A percentile compares a stretch with the other conserved stretches of the same genome.
Evolutionary conservation across 30 jellyfish, hydroid and myxozoan species (phyloP).

Genomic region (Catostylus mosaicus): DNA sequence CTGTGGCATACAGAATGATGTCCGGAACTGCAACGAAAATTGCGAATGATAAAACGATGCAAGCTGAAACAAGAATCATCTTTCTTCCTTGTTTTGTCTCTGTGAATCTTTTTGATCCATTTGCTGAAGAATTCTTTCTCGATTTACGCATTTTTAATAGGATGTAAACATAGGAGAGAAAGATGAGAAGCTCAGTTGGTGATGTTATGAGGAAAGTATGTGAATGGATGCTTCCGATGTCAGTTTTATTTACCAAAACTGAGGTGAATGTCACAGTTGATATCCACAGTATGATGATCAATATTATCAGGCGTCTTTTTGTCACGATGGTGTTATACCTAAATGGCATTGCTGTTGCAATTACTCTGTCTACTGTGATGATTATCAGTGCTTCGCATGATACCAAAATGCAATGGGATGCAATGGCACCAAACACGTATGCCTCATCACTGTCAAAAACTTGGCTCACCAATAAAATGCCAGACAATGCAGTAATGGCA

Average conservation of each 20-base stretch:
- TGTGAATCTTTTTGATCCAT: neutral
- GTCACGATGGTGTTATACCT: slow-evolving; percentile 16
- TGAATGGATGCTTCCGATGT: neutral
- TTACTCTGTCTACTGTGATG: slow-evolving; percentile 47
- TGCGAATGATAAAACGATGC: slow-evolving; percentile 43
- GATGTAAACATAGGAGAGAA: slow-evolving; percentile 13
- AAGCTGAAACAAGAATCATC: slow-evolving; percentile 12
- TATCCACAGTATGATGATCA: slow-evolving; percentile 13
- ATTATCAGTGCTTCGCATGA: slow-evolving; percentile 46
- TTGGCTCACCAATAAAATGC: neutral
- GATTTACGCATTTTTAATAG: neutral
- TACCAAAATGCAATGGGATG: slow-evolving; percentile 24
- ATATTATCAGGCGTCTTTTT: slow-evolving; percentile 3
- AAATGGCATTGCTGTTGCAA: slow-evolving; percentile 49
- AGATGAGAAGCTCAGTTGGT: slow-evolving; percentile 31
- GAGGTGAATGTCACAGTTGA: neutral
- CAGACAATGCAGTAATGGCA: slow-evolving; percentile 10
- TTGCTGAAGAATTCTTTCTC: neutral
- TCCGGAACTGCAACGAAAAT: slow-evolving; percentile 47
- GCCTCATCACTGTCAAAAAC: neutral
- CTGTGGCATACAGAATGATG: neutral
- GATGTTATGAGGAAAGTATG: slow-evolving; percentile 19
- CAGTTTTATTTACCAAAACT: neutral
- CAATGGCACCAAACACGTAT: slow-evolving; percentile 1
- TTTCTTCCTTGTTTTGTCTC: slow-evolving; percentile 33